These are phyloP conservation scores for Tribolium castaneum DNA, from an alignment of 1,140 invertebrate genomes.

Conservation along the genomic window DNA sequence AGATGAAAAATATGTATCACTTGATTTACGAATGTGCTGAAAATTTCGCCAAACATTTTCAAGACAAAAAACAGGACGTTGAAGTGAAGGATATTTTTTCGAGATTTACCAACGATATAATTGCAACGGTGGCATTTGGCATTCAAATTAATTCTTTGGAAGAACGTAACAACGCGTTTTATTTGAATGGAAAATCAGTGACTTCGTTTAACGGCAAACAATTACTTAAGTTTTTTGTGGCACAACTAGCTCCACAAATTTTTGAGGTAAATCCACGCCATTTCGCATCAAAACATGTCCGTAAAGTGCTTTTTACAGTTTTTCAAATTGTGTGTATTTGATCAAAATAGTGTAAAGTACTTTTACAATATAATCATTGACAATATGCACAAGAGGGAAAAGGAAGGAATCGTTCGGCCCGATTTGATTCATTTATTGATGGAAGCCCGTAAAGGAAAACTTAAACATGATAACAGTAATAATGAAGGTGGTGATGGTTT, in stretches of 20 bases:
- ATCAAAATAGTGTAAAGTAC: background rate
- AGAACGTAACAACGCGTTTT: slow-evolving; percentile 66
- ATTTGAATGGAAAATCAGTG: slow-evolving; percentile 59
- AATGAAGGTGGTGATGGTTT: slow-evolving; percentile 63
- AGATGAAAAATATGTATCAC: slow-evolving; percentile 62
- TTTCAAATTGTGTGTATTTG: background rate
- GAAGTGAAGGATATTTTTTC: slow-evolving; percentile 61
- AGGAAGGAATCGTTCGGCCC: slow-evolving; percentile 58
- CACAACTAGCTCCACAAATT: background rate
- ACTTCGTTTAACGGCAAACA: slow-evolving; percentile 45
- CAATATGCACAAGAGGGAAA: slow-evolving; percentile 56
- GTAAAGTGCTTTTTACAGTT: background rate
- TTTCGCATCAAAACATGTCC: background rate
- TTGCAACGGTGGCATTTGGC: slow-evolving; percentile 67
- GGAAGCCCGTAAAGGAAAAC: slow-evolving; percentile 58
- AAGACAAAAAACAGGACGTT: slow-evolving; percentile 45
- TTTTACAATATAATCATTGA: background rate
- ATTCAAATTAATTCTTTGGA: slow-evolving; percentile 67
- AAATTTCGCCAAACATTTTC: slow-evolving; percentile 57
- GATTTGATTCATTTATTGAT: slow-evolving; percentile 63
- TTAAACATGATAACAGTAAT: slow-evolving; percentile 50
- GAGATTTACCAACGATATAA: slow-evolving; percentile 70
- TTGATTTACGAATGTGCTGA: slow-evolving; percentile 57
- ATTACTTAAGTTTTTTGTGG: slow-evolving; percentile 48
- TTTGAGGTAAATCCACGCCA: background rate